Base-by-base conservation (phyloP, 92 coral and sea anemone genomes). In the Plumapathes pennacea region DNA sequence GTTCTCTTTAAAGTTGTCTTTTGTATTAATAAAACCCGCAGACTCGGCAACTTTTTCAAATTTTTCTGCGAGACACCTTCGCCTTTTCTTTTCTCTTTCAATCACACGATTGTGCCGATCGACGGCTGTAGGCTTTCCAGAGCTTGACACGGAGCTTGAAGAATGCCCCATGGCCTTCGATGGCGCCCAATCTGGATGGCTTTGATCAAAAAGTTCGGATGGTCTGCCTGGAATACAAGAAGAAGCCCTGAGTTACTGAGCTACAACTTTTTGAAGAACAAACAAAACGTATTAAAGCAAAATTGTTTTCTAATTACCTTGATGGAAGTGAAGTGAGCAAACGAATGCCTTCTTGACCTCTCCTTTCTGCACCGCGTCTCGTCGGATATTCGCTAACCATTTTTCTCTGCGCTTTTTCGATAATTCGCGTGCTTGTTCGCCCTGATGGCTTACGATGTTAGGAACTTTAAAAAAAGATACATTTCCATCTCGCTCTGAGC, bases 171-270 rank as follows among this genome's bases (percentile, higher is more conserved):
- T 74, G 60, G 50, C 26, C 49, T 29, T 44, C 57, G 58, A 34
- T 26, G 74, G 80, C 57, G 74, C 80, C 74, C 85, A 79, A 66
- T 79, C 76, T 8, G 71, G 76, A 64, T 80, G 80, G 4, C 48
- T 59, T 69, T 55, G 25, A 40, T 71, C 36, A 46, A 37, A 80
- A 20, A 50, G 46, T 14, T 60, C 48, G 14, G 76, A 54, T 3
- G 76, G 81, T 52, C 57, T 58, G 39, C 81, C 75, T 57, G 48
- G n/a, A 44, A 32, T 50, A 27, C 42, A 50, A 41, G 57, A 10
- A n/a, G n/a, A n/a, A n/a, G n/a, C n/a, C n/a, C n/a, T n/a, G n/a
- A n/a, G n/a, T n/a, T n/a, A n/a, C n/a, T n/a, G n/a, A n/a, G n/a
- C n/a, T n/a, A n/a, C n/a, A n/a, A n/a, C n/a, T n/a, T n/a, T n/a